Evolutionary conservation across 2,888 invertebrate genomes (phyloP).

Genomic region (Scrobipalpa costella): DNA sequence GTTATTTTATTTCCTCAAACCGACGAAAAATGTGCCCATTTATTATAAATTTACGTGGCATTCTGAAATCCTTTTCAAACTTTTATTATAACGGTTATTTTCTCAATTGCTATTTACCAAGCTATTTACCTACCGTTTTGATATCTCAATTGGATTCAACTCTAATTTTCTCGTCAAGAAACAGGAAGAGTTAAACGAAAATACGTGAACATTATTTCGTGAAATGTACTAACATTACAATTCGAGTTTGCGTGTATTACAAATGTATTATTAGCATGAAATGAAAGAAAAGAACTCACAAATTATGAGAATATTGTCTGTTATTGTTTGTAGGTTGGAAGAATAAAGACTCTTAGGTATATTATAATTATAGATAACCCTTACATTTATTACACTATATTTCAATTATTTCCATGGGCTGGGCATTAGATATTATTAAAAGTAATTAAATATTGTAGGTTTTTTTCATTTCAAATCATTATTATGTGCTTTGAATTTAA

Average conservation of each 20-base stretch:
- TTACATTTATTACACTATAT: too few relatives aligned
- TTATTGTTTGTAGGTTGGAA: not conserved
- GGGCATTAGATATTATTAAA: too few relatives aligned
- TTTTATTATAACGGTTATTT: conserved; percentile 1
- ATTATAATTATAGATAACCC: not conserved
- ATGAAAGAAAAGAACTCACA: not conserved
- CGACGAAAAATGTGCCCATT: too few relatives aligned
- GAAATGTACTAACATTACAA: conserved; percentile 12
- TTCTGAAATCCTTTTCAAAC: not conserved
- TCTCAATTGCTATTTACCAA: conserved; percentile 16
- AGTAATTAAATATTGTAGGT: too few relatives aligned
- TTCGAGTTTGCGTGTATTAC: conserved; percentile 24
- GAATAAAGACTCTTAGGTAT: not conserved
- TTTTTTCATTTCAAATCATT: too few relatives aligned
- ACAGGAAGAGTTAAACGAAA: conserved; percentile 24
- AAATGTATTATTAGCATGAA: conserved; percentile 6
- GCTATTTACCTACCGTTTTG: conserved; percentile 9
- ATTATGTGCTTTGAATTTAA: too few relatives aligned
- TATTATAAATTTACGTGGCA: too few relatives aligned
- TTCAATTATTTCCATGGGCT: too few relatives aligned
- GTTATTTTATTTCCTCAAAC: too few relatives aligned
- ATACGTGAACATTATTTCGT: conserved; percentile 26
- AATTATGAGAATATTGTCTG: not conserved
- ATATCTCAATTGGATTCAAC: conserved; percentile 26
- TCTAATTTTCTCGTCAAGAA: conserved; percentile 23